phyloP scores from a whole-genome alignment of 1,140 invertebrate species.

The Mycetomoellerius zeteki region DNA sequence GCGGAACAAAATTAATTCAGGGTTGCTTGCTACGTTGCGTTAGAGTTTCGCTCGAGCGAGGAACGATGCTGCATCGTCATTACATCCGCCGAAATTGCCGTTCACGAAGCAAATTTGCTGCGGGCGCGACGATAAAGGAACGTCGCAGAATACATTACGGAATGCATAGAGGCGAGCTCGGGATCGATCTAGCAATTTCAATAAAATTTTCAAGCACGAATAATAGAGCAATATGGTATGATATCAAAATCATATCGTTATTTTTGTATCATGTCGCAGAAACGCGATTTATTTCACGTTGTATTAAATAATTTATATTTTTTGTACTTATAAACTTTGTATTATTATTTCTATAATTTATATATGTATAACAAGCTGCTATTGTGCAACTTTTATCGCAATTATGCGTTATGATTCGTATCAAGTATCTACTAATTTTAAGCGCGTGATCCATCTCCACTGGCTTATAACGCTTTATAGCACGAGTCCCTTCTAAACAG shows the following conservation, averaged over 20 bases:
- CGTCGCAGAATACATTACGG: conserved; percentile 49
- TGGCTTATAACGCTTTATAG: conserved; percentile 49
- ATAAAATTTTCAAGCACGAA: conserved; percentile 24
- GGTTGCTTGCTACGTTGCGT: conserved; percentile 38
- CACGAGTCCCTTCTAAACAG: conserved; percentile 85
- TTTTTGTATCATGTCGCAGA: neutral
- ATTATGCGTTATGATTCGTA: neutral
- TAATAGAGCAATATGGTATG: neutral
- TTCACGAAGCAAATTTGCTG: conserved; percentile 57
- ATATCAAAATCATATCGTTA: neutral
- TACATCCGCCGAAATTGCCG: conserved; percentile 51
- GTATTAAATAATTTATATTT: neutral
- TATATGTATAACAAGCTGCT: neutral
- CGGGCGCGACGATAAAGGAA: conserved; percentile 57
- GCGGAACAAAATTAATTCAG: conserved; percentile 63
- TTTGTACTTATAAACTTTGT: neutral
- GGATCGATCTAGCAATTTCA: conserved; percentile 48
- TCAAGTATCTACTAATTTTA: neutral
- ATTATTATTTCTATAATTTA: neutral
- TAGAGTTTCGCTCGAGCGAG: conserved; percentile 47
- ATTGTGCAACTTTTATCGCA: neutral
- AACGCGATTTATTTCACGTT: neutral
- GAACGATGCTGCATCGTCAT: conserved; percentile 40
- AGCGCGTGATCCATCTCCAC: neutral
- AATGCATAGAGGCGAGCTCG: conserved; percentile 14